Conservation (phyloP, 2,888 invertebrate species). For the Drosophila eohydei region DNA sequence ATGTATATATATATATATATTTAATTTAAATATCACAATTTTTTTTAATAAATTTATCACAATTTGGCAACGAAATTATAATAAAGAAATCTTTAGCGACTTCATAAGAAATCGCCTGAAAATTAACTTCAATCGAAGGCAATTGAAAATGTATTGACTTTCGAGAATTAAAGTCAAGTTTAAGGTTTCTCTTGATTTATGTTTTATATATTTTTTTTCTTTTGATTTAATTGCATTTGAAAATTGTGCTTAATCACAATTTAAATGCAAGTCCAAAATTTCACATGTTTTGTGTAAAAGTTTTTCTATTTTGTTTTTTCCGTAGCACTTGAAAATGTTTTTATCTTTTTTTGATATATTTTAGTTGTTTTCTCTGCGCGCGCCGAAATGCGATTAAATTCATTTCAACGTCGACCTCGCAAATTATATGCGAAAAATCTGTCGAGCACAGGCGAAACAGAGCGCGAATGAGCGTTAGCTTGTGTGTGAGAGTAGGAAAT, state of each 20-base stretch:
- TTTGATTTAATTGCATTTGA: conserved; percentile 5
- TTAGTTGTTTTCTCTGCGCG: conserved; percentile 77
- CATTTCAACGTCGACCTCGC: conserved; percentile 80
- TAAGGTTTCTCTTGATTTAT: conserved; percentile 27
- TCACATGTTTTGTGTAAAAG: conserved; percentile 38
- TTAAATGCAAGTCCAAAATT: conserved; percentile 33
- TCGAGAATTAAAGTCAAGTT: conserved; percentile 31
- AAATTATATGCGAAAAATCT: conserved; percentile 83
- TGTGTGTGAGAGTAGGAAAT: conserved; percentile 22
- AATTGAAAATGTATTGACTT: conserved; percentile 53
- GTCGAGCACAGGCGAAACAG: conserved; percentile 18
- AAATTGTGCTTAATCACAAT: conserved; percentile 55
- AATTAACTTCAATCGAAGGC: conserved; percentile 62
- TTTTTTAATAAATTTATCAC: conserved; percentile 52
- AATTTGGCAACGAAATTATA: conserved; percentile 16
- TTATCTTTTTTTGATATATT: not conserved
- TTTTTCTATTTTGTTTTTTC: conserved; percentile 24
- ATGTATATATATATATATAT: conserved; percentile 16
- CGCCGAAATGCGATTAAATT: conserved; percentile 82
- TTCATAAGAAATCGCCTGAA: conserved; percentile 43
- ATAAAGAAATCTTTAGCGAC: conserved; percentile 5
- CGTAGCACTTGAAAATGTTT: conserved; percentile 22
- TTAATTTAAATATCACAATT: conserved; percentile 65
- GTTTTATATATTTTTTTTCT: not conserved
- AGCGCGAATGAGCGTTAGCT: conserved; percentile 1